Conservation (phyloP, 2,797 vertebrate genomes). For the Botia almorhae region DNA sequence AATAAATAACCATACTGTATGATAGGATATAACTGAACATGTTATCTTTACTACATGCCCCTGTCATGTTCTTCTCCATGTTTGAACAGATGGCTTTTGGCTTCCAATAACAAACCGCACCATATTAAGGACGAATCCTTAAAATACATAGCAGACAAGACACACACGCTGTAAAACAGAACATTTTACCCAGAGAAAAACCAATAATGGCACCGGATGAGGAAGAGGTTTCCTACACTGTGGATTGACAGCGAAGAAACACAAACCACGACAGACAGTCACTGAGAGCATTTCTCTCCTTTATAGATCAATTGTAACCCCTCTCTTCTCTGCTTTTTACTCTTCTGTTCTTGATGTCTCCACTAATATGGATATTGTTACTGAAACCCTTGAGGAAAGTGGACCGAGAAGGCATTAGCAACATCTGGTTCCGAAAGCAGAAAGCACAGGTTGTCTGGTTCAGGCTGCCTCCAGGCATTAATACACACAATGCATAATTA, state of each 20-base stretch:
- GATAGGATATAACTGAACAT: neutral
- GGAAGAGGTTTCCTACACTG: conserved; percentile 25
- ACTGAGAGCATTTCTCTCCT: conserved; percentile 14
- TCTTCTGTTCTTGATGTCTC: conserved; percentile 39
- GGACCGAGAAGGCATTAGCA: conserved; percentile 50
- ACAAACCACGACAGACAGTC: conserved; percentile 25
- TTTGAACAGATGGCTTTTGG: conserved; percentile 34
- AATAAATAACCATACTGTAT: neutral
- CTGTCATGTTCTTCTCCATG: neutral
- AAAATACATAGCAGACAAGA: conserved; percentile 56
- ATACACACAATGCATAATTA: conserved; percentile 55
- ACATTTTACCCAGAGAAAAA: conserved; percentile 65
- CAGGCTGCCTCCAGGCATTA: conserved; percentile 44
- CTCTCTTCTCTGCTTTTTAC: conserved; percentile 49
- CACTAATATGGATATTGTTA: conserved; percentile 41
- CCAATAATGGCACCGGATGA: conserved; percentile 57
- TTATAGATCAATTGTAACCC: conserved; percentile 50
- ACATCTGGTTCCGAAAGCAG: conserved; percentile 50
- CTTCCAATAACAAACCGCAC: neutral
- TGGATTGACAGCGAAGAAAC: conserved; percentile 19
- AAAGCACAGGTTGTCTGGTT: conserved; percentile 41
- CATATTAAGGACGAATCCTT: neutral
- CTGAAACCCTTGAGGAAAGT: conserved; percentile 29
- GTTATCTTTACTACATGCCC: neutral
- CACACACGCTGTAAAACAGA: conserved; percentile 53